Conservation (phyloP, 2,113 vertebrate species). For the Microtus montanus region DNA sequence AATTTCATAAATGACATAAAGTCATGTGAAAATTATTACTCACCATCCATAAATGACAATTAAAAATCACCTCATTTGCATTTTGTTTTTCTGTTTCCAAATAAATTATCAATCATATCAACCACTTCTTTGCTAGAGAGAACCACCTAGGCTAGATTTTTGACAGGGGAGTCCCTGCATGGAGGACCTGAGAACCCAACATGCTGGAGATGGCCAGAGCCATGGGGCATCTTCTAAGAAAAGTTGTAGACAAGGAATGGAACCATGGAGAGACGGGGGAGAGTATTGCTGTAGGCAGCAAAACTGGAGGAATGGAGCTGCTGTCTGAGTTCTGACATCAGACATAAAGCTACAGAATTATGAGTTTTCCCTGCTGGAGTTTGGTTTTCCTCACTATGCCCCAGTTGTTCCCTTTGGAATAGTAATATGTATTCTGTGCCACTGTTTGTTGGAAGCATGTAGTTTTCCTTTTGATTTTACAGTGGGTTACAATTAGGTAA, state of each 20-base stretch:
- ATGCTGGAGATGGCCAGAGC: background rate
- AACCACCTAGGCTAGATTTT: background rate
- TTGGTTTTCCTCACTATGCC: background rate
- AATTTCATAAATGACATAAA: background rate
- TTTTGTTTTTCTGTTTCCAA: conserved; percentile 48
- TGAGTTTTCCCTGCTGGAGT: background rate
- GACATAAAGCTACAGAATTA: background rate
- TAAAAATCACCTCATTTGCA: conserved; percentile 11
- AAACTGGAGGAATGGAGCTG: background rate
- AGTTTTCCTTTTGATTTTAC: background rate
- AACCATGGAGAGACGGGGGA: background rate
- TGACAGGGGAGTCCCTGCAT: background rate
- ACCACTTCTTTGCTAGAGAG: background rate
- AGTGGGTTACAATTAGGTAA: background rate
- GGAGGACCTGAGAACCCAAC: background rate
- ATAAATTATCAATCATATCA: conserved; percentile 18
- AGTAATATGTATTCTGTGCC: background rate
- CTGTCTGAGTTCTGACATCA: background rate
- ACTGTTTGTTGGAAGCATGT: background rate
- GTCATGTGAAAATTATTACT: background rate
- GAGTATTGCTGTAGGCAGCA: background rate
- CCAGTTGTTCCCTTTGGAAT: background rate
- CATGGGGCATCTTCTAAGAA: background rate
- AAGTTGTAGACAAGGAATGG: background rate
- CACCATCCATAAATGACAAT: background rate